Percentiles rank a stretch among this genome's conserved stretches.
These are phyloP conservation scores for Endomychus coccineus DNA, from an alignment of 2,888 invertebrate genomes.

Conservation along the genomic window DNA sequence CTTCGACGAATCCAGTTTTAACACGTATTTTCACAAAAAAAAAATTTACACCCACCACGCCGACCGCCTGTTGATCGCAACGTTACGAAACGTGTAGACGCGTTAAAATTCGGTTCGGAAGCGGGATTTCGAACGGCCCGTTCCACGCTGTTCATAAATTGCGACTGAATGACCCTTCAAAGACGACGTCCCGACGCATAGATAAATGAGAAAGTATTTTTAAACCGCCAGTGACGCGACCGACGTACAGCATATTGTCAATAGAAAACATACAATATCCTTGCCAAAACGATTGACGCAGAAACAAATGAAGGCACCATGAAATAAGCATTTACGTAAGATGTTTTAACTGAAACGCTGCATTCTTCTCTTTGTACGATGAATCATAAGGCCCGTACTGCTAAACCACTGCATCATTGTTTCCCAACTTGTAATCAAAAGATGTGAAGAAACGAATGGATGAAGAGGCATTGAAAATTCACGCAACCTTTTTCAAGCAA, in stretches of 20 bases:
- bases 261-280: conserved; percentile 32
- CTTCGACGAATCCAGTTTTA: conserved; percentile 3
- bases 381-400: too few species aligned
- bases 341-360: too few species aligned
- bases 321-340: too few species aligned
- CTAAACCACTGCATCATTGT: too few species aligned
- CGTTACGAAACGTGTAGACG: neutral
- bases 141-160: conserved; percentile 15
- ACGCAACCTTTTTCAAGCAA: too few species aligned
- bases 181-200: conserved; percentile 31
- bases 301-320: too few species aligned
- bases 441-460: too few species aligned
- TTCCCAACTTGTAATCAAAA: too few species aligned
- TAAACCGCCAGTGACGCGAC: conserved; percentile 29
- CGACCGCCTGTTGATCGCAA: neutral
- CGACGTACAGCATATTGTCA: conserved; percentile 26
- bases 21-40: neutral
- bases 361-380: too few species aligned
- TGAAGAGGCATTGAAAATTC: too few species aligned
- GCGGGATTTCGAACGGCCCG: too few species aligned
- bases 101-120: too few species aligned
- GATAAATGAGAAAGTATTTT: conserved; percentile 31
- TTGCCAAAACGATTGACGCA: conserved; percentile 11
- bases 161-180: conserved; percentile 30
- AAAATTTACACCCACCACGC: conserved; percentile 7